Base-by-base conservation (phyloP, 92 coral and sea anemone species). In the Phenganax subtilis region DNA sequence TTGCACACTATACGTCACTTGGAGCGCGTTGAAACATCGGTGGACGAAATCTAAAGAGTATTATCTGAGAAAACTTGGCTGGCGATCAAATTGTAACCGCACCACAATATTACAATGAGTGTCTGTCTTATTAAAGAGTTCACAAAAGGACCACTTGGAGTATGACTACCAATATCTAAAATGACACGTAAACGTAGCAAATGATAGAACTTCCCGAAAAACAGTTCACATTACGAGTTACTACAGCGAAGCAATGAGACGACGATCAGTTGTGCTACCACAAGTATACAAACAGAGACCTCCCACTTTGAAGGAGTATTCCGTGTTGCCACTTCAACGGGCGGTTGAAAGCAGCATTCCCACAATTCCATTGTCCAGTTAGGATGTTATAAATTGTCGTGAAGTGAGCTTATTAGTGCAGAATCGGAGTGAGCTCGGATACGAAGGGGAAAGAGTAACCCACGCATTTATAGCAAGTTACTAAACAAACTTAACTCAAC, bases 281-380 rank as follows among this genome's bases (percentile, higher is more conserved):
- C 10, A 64, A 17, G 9, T 17, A 64, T 5, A 0, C 0, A 20
- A 5, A 28, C 70, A 17, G 70, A 9, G 47, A 64, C 70, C 31
- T 64, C 70, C 70, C 70, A 64, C 67, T 17, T 14, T 1, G 67
- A 27, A 27, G 67, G 25, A 64, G 27, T 14, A 64, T 8, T 64
- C 70, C 70, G 53, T 68, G 73, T 12, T 68, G 54, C 73, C 73
- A 68, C 73, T 68, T 68, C 8, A 30, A 68, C 14, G n/a, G 53
- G 6, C 2, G 2, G 5, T 29, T 29, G 31, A 0, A 16, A 12
- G 54, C 52, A 20, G 73, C 73, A 68, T 68, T 29, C 73, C 20
- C 6, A 2, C 6, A 51, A 68, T 68, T 30, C 73, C 73, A 68
- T 1, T 30, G 16, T 16, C 51, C 0, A 30, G 73, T 27, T 12